These are phyloP conservation scores for Coturnix japonica DNA, from an alignment of 2,113 vertebrate species.

Conservation along the genomic window DNA sequence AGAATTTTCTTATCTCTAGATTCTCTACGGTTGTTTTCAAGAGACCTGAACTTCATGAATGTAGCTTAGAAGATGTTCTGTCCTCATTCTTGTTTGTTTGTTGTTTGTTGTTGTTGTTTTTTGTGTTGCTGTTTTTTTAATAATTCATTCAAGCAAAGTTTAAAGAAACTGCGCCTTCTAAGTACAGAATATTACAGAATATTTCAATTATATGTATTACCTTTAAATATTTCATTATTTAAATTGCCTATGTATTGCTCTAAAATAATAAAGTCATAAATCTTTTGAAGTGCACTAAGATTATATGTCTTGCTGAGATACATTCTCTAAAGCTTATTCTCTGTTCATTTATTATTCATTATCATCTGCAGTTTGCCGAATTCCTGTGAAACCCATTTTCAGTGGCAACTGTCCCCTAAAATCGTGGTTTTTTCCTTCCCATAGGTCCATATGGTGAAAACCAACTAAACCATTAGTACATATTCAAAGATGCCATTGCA, in stretches of 20 bases:
- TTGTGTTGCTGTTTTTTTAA: no score
- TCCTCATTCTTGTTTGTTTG: neutral
- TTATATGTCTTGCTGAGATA: conserved; percentile 57
- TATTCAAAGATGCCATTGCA: neutral
- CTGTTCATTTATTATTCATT: conserved; percentile 71
- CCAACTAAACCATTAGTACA: neutral
- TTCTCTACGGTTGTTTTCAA: conserved; percentile 14
- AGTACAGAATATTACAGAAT: neutral
- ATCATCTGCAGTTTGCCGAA: conserved; percentile 50
- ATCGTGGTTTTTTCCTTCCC: neutral
- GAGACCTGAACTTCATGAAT: conserved; percentile 17
- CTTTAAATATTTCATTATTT: conserved; percentile 53
- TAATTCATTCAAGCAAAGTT: neutral
- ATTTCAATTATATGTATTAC: neutral
- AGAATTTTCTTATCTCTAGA: neutral
- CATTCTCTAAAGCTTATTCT: neutral
- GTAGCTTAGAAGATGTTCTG: neutral
- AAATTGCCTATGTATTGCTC: conserved; percentile 6
- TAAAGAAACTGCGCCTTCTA: neutral
- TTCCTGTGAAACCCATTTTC: conserved; percentile 50
- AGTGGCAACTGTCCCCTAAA: neutral
- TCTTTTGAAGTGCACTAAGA: conserved; percentile 52
- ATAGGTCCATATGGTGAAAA: neutral
- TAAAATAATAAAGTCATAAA: conserved; percentile 40
- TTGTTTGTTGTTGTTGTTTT: no score